These are phyloP conservation scores for Bufo bufo DNA, from an alignment of 2,113 vertebrate species.

Conservation along the genomic window DNA sequence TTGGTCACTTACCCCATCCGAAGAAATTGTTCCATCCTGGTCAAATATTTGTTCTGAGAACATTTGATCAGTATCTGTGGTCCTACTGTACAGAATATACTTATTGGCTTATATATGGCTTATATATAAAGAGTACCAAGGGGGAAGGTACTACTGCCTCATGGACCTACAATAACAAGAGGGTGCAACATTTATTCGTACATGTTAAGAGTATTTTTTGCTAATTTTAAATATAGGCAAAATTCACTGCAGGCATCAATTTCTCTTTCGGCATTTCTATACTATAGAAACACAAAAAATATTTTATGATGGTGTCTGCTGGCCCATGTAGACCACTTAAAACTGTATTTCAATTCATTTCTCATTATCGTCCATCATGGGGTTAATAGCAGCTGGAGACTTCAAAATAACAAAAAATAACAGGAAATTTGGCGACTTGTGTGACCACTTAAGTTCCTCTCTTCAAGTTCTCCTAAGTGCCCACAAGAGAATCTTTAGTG, in stretches of 20 bases:
- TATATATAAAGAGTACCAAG: too few relatives aligned
- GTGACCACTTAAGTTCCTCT: conserved; percentile 25
- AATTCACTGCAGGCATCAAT: background rate
- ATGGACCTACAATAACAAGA: too few relatives aligned
- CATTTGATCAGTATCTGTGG: background rate
- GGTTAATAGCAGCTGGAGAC: conserved; percentile 3
- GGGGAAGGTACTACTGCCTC: too few relatives aligned
- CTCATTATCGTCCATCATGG: background rate
- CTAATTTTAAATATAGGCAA: too few relatives aligned
- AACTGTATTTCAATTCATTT: background rate
- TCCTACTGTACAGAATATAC: background rate
- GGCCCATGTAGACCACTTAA: background rate
- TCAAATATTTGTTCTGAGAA: background rate
- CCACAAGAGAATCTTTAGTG: conserved; percentile 37
- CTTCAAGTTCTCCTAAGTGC: conserved; percentile 33
- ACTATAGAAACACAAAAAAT: background rate
- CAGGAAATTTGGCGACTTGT: conserved; percentile 33
- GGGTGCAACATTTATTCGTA: too few relatives aligned
- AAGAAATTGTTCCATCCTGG: background rate
- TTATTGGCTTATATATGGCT: too few relatives aligned
- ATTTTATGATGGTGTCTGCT: background rate
- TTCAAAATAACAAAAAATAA: conserved; percentile 41
- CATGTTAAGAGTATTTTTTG: too few relatives aligned
- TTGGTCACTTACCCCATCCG: too few relatives aligned
- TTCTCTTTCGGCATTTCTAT: background rate